phyloP scores from a whole-genome alignment of 2,113 vertebrate species.

The Tinamus guttatus region DNA sequence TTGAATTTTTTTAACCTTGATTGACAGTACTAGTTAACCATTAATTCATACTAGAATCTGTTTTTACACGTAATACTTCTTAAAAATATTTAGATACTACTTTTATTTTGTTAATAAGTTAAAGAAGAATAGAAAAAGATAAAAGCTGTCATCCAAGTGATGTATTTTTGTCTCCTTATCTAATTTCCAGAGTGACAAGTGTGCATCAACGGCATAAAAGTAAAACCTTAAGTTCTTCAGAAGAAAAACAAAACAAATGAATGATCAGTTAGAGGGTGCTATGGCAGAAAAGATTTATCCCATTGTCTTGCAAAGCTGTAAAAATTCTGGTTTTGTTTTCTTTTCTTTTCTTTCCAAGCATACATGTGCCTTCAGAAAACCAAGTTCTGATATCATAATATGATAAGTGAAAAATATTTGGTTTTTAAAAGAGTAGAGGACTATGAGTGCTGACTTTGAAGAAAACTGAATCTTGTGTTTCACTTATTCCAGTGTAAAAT shows the following conservation, averaged over 20 bases:
- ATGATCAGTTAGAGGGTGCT: not conserved
- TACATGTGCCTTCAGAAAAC: not conserved
- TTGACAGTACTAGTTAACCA: not conserved
- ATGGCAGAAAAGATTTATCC: not conserved
- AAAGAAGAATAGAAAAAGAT: not conserved
- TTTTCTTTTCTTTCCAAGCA: not conserved
- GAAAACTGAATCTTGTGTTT: not conserved
- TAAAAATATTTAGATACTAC: not conserved
- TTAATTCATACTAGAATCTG: not conserved
- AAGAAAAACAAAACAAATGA: not conserved
- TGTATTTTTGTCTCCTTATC: not conserved
- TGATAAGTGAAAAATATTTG: not conserved
- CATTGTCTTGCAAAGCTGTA: not conserved
- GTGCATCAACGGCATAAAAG: not conserved
- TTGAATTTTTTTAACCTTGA: not conserved
- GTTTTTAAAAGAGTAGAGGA: not conserved
- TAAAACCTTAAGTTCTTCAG: not conserved
- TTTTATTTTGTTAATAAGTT: not conserved
- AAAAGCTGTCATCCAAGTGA: not conserved
- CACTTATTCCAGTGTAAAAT: not conserved
- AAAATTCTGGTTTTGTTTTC: not conserved
- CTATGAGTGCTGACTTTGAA: not conserved
- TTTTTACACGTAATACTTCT: not conserved
- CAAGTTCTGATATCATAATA: not conserved
- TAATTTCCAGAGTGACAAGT: not conserved